A percentile compares a stretch with the other conserved stretches of the same genome.
Evolutionary conservation across 2,888 invertebrate species (phyloP).

Genomic region (Melangyna quadrimaculata): DNA sequence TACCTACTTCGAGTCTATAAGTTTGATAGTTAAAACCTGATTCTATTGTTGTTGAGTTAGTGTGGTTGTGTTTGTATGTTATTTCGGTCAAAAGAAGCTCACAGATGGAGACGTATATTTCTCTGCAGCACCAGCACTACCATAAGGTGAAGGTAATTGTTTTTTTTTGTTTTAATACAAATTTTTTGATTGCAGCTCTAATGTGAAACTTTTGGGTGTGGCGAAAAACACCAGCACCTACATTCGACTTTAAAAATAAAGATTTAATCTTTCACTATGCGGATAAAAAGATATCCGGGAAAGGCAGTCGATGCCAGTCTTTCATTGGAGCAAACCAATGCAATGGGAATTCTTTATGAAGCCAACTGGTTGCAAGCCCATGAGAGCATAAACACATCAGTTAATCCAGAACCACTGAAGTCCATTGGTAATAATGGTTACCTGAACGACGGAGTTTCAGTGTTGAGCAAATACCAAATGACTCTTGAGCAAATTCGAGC

Average conservation of each 20-base stretch:
- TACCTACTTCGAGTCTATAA: background rate
- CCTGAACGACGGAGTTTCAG: conserved; percentile 77
- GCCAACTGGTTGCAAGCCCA: conserved; percentile 92
- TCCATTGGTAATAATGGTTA: conserved; percentile 74
- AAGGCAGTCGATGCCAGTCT: conserved; percentile 88
- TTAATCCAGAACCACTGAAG: conserved; percentile 57
- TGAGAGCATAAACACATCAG: conserved; percentile 71
- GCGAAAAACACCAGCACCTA: conserved; percentile 13
- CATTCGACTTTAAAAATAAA: conserved; percentile 54
- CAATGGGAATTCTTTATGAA: conserved; percentile 90
- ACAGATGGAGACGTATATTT: conserved; percentile 34
- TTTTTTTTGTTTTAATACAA: conserved; percentile 25
- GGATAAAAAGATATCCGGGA: conserved; percentile 92
- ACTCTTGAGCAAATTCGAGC: conserved; percentile 82
- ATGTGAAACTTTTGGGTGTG: conserved; percentile 45
- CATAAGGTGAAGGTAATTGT: conserved; percentile 28
- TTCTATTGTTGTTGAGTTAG: conserved; percentile 33
- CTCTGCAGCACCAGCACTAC: background rate
- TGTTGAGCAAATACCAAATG: conserved; percentile 85
- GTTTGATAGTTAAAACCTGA: conserved; percentile 5
- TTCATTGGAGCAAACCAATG: conserved; percentile 86
- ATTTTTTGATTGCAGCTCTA: conserved; percentile 70
- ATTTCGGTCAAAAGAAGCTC: conserved; percentile 49
- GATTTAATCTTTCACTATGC: conserved; percentile 82
- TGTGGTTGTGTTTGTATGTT: background rate